Evolutionary conservation across 1,140 invertebrate genomes (phyloP), one percentile per base, ranked within the genome.

Genomic region (Himalopsyche phryganea): DNA sequence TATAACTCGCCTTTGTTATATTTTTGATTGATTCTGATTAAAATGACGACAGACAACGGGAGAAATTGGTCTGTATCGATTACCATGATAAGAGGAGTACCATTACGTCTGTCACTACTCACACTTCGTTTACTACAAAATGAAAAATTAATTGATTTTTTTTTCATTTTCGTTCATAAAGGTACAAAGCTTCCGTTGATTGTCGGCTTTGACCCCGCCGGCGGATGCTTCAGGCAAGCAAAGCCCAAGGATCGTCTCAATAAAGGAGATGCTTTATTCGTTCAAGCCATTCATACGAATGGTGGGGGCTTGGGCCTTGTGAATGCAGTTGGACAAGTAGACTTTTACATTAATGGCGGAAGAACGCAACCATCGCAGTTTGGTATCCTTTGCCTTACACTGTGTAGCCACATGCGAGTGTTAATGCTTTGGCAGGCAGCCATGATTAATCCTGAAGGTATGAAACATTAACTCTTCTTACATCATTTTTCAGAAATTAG

Each of bases 211-310:
- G 85, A 88, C 70, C 83, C 85, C 10, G 85, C 85, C 5, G 73
- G 78, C n/a, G 84, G 84, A 11, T 64, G 70, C 10, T 57, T 57
- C 23, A 57, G 46, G 32, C 87, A 70, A 70, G 60, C 61, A 14
- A 52, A 48, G 9, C 69, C 69, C 44, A 47, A 51, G 1, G 58
- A 68, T 11, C 23, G 56, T 3, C 58, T 71, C 51, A 68, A 67
- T 7, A 57, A 62, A n/a, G 67, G 63, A 11, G 84, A 86, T 66
- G 87, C 81, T 1, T 48, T 38, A 4, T 85, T 85, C 53, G 86
- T 89, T 0, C 84, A 88, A 69, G 81, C 85, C 0, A 85, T 90
- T 48, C 88, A 90, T 59, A 88, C 88, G 0, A 82, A 85, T 64
- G 79, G 72, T 1, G 78, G 75, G 7, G 38, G 77, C n/a, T 67